Base-by-base conservation (phyloP, 2,113 vertebrate genomes). In the Onychostruthus taczanowskii region DNA sequence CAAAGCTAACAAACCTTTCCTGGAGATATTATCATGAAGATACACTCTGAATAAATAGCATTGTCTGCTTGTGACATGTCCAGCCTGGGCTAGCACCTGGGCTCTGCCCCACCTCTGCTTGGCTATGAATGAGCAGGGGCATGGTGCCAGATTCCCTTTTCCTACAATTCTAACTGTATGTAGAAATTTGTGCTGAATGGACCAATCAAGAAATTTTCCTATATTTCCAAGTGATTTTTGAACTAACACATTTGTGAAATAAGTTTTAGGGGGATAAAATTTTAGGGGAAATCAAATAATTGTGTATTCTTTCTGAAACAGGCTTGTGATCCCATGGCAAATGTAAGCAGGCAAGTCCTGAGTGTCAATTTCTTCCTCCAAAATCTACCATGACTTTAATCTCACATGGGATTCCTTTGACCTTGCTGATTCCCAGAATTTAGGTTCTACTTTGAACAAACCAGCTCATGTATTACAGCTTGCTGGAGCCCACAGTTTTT, bases 181-280 rank as follows among this genome's bases (percentile, higher is more conserved):
- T 59, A 44, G 43, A 73, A 64, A 52, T 22, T 14, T 41, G 30
- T 18, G 4, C 6, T 80, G 28, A 84, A 50, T 16, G 7, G 19
- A 49, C 3, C 0, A 0, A 35, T 27, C 0, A 0, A 82, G 5
- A 10, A 35, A 43, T 56, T 35, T 83, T 64, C 49, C n/a, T 53
- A 13, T 1, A 1, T n/a, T 82, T 16, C 26, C 33, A 43, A 73
- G 27, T 27, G 31, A 30, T 74, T n/a, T 83, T 64, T 84, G 41
- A 74, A 11, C 8, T 49, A 35, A 69, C 1, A 0, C 10, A 41
- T 24, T 8, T 6, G 28, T 22, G 14, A 16, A 53, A 16, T 13
- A 64, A 62, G 5, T 11, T 85, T 43, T 23, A 33, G 6, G n/a
- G 19, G 44, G 10, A 43, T 1, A 9, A 74, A 26, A 66, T 67